Evolutionary conservation across 1,140 invertebrate genomes (phyloP).

Genomic region (Drosophila ficusphila): DNA sequence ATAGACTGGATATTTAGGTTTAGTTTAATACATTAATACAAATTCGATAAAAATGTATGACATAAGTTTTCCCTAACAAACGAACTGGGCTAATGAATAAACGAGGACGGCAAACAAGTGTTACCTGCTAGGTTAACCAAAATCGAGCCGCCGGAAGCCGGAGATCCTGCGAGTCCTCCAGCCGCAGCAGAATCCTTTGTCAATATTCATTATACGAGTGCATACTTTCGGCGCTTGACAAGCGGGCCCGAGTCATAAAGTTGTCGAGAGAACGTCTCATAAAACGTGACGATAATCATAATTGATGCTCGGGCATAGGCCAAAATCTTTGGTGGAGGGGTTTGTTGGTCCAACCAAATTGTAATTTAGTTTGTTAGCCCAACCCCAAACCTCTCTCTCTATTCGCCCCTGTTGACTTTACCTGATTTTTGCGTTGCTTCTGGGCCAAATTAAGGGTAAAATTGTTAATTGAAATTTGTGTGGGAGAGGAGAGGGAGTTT

Average conservation of each 20-base stretch:
- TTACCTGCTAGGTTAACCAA: slow-evolving; percentile 11
- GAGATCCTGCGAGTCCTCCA: neutral
- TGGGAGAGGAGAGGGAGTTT: too few species aligned
- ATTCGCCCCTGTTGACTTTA: slow-evolving; percentile 36
- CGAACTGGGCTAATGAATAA: slow-evolving; percentile 46
- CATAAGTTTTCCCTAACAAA: slow-evolving; percentile 1
- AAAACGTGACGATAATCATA: slow-evolving; percentile 83
- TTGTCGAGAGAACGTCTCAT: slow-evolving; percentile 76
- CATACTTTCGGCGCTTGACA: slow-evolving; percentile 68
- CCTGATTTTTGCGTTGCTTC: slow-evolving; percentile 53
- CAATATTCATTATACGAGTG: slow-evolving; percentile 82
- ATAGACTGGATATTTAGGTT: too few species aligned
- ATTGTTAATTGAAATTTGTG: slow-evolving; percentile 83
- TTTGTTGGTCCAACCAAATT: slow-evolving; percentile 55
- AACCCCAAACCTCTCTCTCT: slow-evolving; percentile 9
- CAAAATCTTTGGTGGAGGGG: slow-evolving; percentile 1
- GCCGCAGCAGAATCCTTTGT: slow-evolving; percentile 59
- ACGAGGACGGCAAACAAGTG: slow-evolving; percentile 29
- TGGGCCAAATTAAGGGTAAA: slow-evolving; percentile 77
- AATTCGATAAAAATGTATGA: too few species aligned
- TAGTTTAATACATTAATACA: too few species aligned
- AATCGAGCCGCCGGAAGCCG: neutral
- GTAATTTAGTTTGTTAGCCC: slow-evolving; percentile 72
- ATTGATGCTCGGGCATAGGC: slow-evolving; percentile 68
- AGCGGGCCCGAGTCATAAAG: slow-evolving; percentile 72